These are phyloP conservation scores for Parnassius apollo DNA, from an alignment of 2,888 invertebrate species.

Conservation along the genomic window DNA sequence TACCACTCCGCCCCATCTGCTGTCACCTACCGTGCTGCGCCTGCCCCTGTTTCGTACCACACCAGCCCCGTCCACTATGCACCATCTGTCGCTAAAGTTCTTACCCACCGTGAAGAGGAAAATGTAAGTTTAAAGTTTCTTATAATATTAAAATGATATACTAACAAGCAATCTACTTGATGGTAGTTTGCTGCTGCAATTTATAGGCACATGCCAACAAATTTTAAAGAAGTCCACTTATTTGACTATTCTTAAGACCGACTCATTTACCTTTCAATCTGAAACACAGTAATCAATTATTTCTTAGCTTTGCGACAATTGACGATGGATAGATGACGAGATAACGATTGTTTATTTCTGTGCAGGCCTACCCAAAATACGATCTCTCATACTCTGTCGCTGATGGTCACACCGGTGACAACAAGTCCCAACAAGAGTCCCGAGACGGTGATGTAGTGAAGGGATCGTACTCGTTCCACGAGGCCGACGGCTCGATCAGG, in stretches of 20 bases:
- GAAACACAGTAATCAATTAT: too few species aligned
- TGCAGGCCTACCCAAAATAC: constrained; percentile 57
- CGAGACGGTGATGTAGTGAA: constrained; percentile 75
- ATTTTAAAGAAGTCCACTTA: too few species aligned
- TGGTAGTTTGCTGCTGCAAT: too few species aligned
- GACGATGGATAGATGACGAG: too few species aligned
- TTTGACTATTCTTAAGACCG: too few species aligned
- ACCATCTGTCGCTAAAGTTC: constrained; percentile 42
- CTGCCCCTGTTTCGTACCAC: constrained; percentile 22
- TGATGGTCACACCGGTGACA: constrained; percentile 77
- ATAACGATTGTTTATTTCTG: background rate
- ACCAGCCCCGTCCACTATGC: constrained; percentile 33
- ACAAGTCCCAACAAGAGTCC: constrained; percentile 72
- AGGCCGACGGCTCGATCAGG: constrained; percentile 74
- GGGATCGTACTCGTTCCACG: constrained; percentile 73
- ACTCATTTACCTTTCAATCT: too few species aligned
- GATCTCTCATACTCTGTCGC: constrained; percentile 75
- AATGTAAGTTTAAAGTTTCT: constrained; percentile 31
- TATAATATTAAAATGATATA: too few species aligned
- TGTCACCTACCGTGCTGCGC: constrained; percentile 26
- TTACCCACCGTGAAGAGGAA: constrained; percentile 40
- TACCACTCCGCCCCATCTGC: constrained; percentile 7
- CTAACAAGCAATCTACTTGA: too few species aligned
- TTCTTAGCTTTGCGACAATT: too few species aligned
- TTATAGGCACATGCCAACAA: too few species aligned